Evolutionary conservation across 92 coral and sea anemone genomes (phyloP), one percentile per base, ranked within the genome.

Genomic region (Parazoanthus swiftii): DNA sequence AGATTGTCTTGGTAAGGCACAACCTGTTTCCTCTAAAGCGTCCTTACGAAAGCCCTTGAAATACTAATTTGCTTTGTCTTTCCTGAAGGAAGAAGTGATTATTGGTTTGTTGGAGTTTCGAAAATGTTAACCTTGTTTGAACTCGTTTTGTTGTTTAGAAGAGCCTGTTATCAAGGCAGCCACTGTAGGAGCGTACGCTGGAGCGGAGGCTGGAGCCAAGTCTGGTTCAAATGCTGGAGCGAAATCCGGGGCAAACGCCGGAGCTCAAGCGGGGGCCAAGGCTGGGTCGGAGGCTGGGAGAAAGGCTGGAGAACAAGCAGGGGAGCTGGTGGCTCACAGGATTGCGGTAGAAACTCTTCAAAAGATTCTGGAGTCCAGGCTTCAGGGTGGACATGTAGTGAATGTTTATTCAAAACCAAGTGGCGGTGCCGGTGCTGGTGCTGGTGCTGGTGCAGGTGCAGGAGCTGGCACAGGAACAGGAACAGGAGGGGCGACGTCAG

Each of bases 331-430:
- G 25, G 87, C 87, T 15, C 87, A 84, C 77, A 84, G 29, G 68
- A 84, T 84, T 51, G 87, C 87, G 14, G 87, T 84, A 25, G 87
- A 84, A 35, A 84, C 87, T 48, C 79, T 84, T 11, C 87, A 84
- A 16, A 84, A 84, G 54, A 84, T 84, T 26, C 87, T 84, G 0
- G 87, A 84, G 44, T 84, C 87, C 70, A 72, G 79, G 26, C 48
- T 84, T 5, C 87, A 84, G 43, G 87, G 78, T 3, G 87, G 87
- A 2, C 87, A 84, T 48, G 79, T 84, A 33, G 87, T 84, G 29
- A 84, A 84, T 72, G 87, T 84, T 33, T 84, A 70, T 71, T 75
- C 37, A 25, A 84, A 84, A 84, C 87, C 79, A 68, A 67, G 87
- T 20, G 39, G 29, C 48, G 78, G 79, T 4, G 79, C 67, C 1